These are phyloP conservation scores for Ametastegia equiseti DNA, from an alignment of 2,888 invertebrate genomes.

Conservation along the genomic window DNA sequence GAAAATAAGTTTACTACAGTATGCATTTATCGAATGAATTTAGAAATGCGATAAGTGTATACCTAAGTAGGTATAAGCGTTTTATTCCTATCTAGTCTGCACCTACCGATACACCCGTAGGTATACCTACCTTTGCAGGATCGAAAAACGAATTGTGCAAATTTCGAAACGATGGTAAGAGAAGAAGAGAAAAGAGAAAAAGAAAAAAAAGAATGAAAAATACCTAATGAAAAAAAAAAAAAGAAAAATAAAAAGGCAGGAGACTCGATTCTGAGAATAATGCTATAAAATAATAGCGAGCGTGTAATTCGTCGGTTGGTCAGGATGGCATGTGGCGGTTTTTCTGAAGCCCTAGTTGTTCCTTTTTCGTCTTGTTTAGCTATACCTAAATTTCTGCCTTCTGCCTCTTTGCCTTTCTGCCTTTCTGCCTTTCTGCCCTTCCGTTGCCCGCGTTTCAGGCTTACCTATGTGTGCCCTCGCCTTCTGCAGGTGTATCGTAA, in stretches of 20 bases:
- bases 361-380: slow-evolving; percentile 45
- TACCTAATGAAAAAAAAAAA: too few relatives aligned
- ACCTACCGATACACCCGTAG: too few relatives aligned
- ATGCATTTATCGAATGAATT: too few relatives aligned
- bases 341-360: slow-evolving; percentile 14
- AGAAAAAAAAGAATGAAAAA: too few relatives aligned
- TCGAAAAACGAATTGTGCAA: too few relatives aligned
- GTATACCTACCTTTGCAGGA: too few relatives aligned
- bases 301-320: slow-evolving; percentile 1
- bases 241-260: not conserved
- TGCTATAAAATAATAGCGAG: not conserved
- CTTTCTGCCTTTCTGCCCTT: slow-evolving; percentile 1
- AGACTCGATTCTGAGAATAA: not conserved
- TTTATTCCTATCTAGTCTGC: too few relatives aligned
- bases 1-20: too few relatives aligned
- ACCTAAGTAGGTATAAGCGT: too few relatives aligned
- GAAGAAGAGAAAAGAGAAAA: too few relatives aligned
- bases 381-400: slow-evolving; percentile 28
- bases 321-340: slow-evolving; percentile 57
- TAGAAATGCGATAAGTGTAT: too few relatives aligned
- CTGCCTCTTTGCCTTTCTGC: slow-evolving; percentile 7
- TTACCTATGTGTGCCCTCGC: not conserved
- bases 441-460: not conserved
- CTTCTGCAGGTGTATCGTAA: slow-evolving; percentile 23
- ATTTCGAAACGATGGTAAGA: too few relatives aligned